phyloP scores from a whole-genome alignment of 2,113 vertebrate genomes.

The Proterorhinus semilunaris region DNA sequence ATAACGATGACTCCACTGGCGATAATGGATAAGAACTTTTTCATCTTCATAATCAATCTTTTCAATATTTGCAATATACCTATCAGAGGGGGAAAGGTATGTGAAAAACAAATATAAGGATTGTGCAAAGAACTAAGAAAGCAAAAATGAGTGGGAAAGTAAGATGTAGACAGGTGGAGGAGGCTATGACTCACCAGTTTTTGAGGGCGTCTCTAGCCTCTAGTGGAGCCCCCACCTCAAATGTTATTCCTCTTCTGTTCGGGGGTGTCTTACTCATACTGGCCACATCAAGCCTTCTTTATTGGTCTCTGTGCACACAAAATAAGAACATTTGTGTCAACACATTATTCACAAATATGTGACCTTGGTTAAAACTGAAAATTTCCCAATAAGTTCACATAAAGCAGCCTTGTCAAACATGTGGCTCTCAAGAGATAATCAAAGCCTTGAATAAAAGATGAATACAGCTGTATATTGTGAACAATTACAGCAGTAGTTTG shows the following conservation, averaged over 20 bases:
- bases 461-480: background rate
- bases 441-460: too few species aligned
- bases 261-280: constrained; percentile 98
- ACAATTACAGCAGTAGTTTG: background rate
- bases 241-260: constrained; percentile 97
- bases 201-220: constrained; percentile 98
- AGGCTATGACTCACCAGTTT: constrained; percentile 89
- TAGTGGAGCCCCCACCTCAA: constrained; percentile 98
- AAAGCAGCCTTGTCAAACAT: background rate
- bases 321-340: constrained; percentile 33
- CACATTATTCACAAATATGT: constrained; percentile 21
- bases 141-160: constrained; percentile 12
- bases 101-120: background rate
- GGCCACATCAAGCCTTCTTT: constrained; percentile 72
- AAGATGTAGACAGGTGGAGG: constrained; percentile 40
- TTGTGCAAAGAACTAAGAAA: constrained; percentile 14
- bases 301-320: constrained; percentile 46
- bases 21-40: constrained; percentile 96
- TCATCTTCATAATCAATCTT: constrained; percentile 94
- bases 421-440: background rate
- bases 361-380: constrained; percentile 25
- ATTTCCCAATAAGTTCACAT: background rate
- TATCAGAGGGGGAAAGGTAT: constrained; percentile 43
- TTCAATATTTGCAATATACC: constrained; percentile 95
- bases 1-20: constrained; percentile 98